These are phyloP conservation scores for Malurus alboscapulatus DNA, from an alignment of 2,113 vertebrate species.

Conservation along the genomic window DNA sequence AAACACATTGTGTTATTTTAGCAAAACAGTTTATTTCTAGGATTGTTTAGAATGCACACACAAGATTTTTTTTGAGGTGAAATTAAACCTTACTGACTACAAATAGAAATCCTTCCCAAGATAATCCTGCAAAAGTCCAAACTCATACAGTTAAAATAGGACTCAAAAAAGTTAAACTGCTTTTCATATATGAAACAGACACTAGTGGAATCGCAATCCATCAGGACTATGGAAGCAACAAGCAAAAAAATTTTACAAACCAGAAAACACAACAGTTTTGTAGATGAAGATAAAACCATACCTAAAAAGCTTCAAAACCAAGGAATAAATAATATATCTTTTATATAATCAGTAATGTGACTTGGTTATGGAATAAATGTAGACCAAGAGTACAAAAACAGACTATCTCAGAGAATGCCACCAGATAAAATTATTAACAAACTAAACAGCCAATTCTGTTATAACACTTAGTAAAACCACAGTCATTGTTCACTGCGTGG, in stretches of 20 bases:
- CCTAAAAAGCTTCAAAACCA: background rate
- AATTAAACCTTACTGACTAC: background rate
- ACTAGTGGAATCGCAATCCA: background rate
- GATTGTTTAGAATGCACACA: background rate
- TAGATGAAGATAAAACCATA: background rate
- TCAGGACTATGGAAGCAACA: background rate
- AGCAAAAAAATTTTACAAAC: background rate
- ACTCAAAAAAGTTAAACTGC: background rate
- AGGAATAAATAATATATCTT: background rate
- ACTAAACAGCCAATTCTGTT: background rate
- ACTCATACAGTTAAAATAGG: background rate
- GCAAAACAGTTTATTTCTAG: background rate
- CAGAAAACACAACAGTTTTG: background rate
- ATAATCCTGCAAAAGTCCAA: background rate
- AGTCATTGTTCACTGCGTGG: background rate
- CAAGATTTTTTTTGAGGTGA: background rate
- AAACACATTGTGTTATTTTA: background rate
- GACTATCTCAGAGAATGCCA: background rate
- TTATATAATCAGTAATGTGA: fast-evolving
- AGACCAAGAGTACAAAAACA: background rate
- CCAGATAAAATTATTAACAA: background rate
- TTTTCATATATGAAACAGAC: background rate
- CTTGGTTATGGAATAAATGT: background rate
- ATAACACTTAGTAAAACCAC: background rate
- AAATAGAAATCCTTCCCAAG: background rate